Evolutionary conservation across 2,113 vertebrate genomes (phyloP), one percentile per base, ranked within the genome.

Genomic region (Seriola aureovittata): DNA sequence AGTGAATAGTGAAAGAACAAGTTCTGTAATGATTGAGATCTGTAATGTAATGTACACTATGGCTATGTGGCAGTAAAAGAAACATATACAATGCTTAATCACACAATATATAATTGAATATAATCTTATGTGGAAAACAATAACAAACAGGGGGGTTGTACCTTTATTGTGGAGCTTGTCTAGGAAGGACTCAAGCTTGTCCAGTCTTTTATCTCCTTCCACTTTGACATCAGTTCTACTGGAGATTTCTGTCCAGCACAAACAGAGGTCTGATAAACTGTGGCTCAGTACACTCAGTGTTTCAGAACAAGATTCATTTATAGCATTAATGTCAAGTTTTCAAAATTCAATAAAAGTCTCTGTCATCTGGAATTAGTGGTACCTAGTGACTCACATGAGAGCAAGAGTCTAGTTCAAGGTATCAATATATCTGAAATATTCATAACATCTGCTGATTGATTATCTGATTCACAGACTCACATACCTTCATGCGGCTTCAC

Each of bases 151-250:
- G 14, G 2, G 32, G 25, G 52, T 0, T 12, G 42, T 80, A 96
- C 96, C 92, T 95, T 96, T 95, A 86, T 79, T 95, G 71, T 96
- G 95, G 21, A 96, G 93, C 82, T 93, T 95, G 87, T 96, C 95
- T 8, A 96, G 92, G 82, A 96, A 96, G n/a, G 94, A 96, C 84
- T 96, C 95, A 0, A 96, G 91, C 82, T 96, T 96, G 91, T 96
- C 96, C 0, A 96, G 92, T 9, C 95, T 92, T 79, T 95, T 95
- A 68, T 96, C 96, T 52, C 95, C 95, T 75, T 96, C 95, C 66
- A 95, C 91, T 57, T 93, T 92, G 8, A 94, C 80, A 29, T 89
- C 93, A 58, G 85, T 90, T 59, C 89, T 90, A 21, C 80, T 94
- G 78, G 94, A 93, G 79, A 96, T 96, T 90, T 95, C 96, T 96